A percentile compares a stretch with the other conserved stretches of the same genome.
phyloP scores from a whole-genome alignment of 1,140 invertebrate genomes.

The Dreissena polymorpha region DNA sequence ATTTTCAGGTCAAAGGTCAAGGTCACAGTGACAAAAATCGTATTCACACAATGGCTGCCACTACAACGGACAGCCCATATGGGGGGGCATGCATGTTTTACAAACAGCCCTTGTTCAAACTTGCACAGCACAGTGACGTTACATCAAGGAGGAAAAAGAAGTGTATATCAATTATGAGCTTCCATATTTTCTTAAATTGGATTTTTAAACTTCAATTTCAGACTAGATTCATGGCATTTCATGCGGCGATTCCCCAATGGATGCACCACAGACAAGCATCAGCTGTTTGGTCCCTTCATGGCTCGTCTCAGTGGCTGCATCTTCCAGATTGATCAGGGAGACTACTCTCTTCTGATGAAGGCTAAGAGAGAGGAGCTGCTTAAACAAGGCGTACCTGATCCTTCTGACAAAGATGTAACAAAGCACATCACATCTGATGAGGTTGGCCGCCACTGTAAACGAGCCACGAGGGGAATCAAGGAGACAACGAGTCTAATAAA shows the following conservation, averaged over 20 bases:
- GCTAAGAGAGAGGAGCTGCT: conserved; percentile 58
- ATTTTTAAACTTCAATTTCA: no score
- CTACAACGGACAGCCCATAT: no score
- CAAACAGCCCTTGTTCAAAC: no score
- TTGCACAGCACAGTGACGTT: no score
- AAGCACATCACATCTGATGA: conserved; percentile 44
- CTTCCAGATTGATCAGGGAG: conserved; percentile 58
- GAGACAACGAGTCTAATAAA: conserved; percentile 33
- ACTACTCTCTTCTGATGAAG: conserved; percentile 42
- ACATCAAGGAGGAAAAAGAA: no score
- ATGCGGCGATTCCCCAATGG: conserved; percentile 62
- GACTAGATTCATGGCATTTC: conserved; percentile 72
- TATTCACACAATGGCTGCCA: no score
- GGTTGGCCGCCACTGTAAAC: conserved; percentile 58
- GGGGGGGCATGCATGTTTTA: no score
- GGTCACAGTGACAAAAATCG: no score
- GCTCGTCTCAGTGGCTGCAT: conserved; percentile 54
- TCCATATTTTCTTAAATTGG: no score
- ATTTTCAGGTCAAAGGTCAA: no score
- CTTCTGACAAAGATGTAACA: conserved; percentile 41
- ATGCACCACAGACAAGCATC: conserved; percentile 59
- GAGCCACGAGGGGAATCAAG: conserved; percentile 58
- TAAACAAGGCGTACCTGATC: neutral
- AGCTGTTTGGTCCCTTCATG: conserved; percentile 63
- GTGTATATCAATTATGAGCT: no score